Evolutionary conservation across 2,797 vertebrate species (phyloP), one percentile per base, ranked within the genome.

Genomic region (Chanos chanos): DNA sequence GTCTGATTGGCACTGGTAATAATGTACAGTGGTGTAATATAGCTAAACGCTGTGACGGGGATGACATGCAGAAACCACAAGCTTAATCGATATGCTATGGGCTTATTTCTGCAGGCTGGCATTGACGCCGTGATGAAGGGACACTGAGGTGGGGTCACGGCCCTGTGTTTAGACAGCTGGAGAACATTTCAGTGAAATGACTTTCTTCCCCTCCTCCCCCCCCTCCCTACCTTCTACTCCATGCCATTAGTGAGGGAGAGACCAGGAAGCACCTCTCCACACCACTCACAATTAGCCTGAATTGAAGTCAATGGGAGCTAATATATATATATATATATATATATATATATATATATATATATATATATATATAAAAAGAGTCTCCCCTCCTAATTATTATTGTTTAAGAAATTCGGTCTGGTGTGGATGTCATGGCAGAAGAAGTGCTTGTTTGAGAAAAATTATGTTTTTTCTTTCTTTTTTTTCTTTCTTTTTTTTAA

Each of bases 131-230:
- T n/a, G n/a, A n/a, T n/a, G n/a, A n/a, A n/a, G n/a, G n/a, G n/a
- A n/a, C n/a, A n/a, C n/a, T n/a, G n/a, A n/a, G n/a, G n/a, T n/a
- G n/a, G n/a, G n/a, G n/a, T n/a, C n/a, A n/a, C n/a, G n/a, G n/a
- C n/a, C n/a, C n/a, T n/a, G 53, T 86, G 84, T 86, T 89, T 86
- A 63, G 77, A 86, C 85, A 89, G 85, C 86, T 88, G 84, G 71
- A 61, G 76, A 66, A 85, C 78, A 86, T 85, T 86, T 84, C 76
- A 75, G 81, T 84, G 57, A 84, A 86, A 83, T 76, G 72, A 83
- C 77, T 79, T 68, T 4, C 44, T 40, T 19, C 31, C 31, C 6
- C 33, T 59, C 36, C 39, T 59, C n/a, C n/a, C 36, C 7, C 2
- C 7, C 7, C 27, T 2, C 27, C 13, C 13, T n/a, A n/a, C 5